Evolutionary conservation across 2,113 vertebrate genomes (phyloP).

Genomic region (Perca fluviatilis): DNA sequence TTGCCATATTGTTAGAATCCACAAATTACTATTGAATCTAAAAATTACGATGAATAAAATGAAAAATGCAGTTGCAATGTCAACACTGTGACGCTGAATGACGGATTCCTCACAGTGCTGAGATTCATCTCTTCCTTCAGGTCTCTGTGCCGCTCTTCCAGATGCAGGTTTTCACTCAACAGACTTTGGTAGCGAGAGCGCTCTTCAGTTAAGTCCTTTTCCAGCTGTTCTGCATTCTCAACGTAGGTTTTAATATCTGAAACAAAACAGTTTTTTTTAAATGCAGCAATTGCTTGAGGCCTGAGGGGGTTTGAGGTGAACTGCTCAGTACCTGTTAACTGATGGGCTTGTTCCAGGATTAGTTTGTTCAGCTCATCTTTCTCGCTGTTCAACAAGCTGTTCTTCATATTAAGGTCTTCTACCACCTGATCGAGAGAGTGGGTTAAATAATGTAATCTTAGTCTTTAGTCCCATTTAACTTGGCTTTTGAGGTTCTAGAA

Average conservation of each 20-base stretch:
- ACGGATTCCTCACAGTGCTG: constrained; percentile 82
- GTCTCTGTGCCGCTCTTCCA: constrained; percentile 92
- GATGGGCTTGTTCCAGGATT: constrained; percentile 88
- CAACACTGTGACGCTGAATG: neutral
- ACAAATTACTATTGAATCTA: neutral
- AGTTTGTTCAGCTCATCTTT: constrained; percentile 89
- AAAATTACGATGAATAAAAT: neutral
- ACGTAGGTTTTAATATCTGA: constrained; percentile 87
- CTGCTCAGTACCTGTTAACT: constrained; percentile 87
- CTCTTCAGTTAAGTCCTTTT: constrained; percentile 91
- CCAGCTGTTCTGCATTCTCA: constrained; percentile 89
- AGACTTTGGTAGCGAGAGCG: constrained; percentile 93
- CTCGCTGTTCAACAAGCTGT: constrained; percentile 88
- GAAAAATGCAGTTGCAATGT: neutral
- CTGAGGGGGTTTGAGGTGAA: neutral
- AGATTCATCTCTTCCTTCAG: constrained; percentile 90
- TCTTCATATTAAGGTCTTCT: constrained; percentile 91
- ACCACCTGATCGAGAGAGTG: constrained; percentile 84
- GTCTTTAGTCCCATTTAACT: neutral
- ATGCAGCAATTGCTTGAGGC: neutral
- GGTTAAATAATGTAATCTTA: neutral
- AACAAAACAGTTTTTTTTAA: constrained; percentile 6
- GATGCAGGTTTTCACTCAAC: constrained; percentile 91
- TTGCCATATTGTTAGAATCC: neutral
- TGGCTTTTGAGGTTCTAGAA: neutral